Evolutionary conservation across 2,888 invertebrate species (phyloP).

Genomic region (Caenorhabditis japonica): DNA sequence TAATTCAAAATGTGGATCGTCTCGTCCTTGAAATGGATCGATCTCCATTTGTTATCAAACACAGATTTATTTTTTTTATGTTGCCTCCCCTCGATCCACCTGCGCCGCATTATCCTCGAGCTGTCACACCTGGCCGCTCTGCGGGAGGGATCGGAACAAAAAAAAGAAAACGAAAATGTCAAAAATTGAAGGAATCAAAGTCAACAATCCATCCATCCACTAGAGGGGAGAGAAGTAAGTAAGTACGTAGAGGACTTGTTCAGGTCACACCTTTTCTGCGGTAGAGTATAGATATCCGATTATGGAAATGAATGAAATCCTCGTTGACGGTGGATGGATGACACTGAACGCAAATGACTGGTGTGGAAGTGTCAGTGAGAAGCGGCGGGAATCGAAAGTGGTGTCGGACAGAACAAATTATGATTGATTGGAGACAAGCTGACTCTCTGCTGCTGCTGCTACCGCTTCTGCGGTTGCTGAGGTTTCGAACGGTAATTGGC

Average conservation of each 20-base stretch:
- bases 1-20: constrained; percentile 10
- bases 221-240: not conserved
- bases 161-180: constrained; percentile 35
- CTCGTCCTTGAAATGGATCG: constrained; percentile 34
- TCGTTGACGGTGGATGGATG: constrained; percentile 14
- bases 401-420: constrained; percentile 42
- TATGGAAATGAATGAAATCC: constrained; percentile 34
- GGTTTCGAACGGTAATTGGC: constrained; percentile 52
- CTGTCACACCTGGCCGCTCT: constrained; percentile 46
- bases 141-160: constrained; percentile 2
- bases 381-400: constrained; percentile 19
- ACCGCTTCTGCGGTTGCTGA: constrained; percentile 2
- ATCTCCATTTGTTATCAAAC: constrained; percentile 47
- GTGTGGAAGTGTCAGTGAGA: constrained; percentile 19
- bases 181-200: constrained; percentile 1
- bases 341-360: constrained; percentile 4
- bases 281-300: constrained; percentile 30
- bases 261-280: constrained; percentile 36
- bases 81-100: constrained; percentile 10
- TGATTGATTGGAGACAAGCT: constrained; percentile 37
- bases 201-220: constrained; percentile 3
- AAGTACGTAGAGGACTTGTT: no score
- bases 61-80: constrained; percentile 4
- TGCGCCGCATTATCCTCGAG: constrained; percentile 32
- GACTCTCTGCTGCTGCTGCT: constrained; percentile 7